Evolutionary conservation across 2,888 invertebrate species (phyloP).

Genomic region (Hydraecia micacea): DNA sequence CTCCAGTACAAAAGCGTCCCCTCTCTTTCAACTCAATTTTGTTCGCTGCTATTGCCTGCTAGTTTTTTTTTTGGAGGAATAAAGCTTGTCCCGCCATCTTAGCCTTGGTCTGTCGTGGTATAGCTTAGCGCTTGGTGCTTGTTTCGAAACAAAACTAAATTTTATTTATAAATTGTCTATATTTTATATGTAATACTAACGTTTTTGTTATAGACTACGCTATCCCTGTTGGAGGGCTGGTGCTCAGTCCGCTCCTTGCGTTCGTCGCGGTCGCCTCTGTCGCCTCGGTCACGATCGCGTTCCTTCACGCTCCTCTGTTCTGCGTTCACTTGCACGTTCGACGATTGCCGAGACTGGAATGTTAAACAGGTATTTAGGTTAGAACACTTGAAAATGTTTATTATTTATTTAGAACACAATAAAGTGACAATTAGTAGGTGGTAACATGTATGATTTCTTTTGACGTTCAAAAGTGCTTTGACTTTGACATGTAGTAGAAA

Average conservation of each 20-base stretch:
- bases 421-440: background rate
- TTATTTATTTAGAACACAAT: background rate
- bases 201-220: constrained; percentile 83
- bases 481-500: background rate
- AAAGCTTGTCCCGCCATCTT: too few relatives aligned
- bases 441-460: background rate
- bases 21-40: background rate
- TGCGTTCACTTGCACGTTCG: constrained; percentile 80
- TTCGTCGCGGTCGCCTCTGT: constrained; percentile 80
- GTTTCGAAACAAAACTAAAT: background rate
- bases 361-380: background rate
- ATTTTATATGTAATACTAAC: constrained; percentile 70
- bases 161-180: background rate
- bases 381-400: background rate
- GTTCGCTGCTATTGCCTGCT: background rate
- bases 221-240: constrained; percentile 78
- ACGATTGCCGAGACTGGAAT: constrained; percentile 80
- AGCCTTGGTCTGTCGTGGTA: background rate
- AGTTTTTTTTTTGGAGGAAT: background rate
- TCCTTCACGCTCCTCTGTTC: constrained; percentile 86
- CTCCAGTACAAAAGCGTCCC: background rate
- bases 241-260: constrained; percentile 82
- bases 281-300: constrained; percentile 73
- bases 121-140: background rate
- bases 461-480: too few relatives aligned